Evolutionary conservation across 2,888 invertebrate species (phyloP), one percentile per base, ranked within the genome.

Genomic region (Microplitis deprimator): DNA sequence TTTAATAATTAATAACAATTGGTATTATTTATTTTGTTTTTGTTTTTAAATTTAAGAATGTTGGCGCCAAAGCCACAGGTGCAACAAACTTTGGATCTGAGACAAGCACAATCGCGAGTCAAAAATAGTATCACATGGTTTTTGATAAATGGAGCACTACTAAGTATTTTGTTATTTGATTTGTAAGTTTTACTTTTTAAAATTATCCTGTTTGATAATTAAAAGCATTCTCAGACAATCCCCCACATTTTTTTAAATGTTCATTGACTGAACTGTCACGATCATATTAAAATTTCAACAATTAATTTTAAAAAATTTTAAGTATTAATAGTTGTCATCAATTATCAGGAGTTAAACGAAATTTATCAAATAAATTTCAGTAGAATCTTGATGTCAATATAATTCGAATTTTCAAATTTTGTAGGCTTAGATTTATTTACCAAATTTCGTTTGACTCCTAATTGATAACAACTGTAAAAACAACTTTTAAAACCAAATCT

Each of bases 71-170:
- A 91, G 10, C 91, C 91, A 67, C 88, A 92, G 77, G 90, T 93
- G 68, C 91, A 92, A 82, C 91, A 91, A 81, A 92, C 92, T 38
- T 89, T 93, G 40, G 91, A 92, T 75, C 81, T 93, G 10, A 91
- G 91, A 70, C 92, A 92, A 81, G 90, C 88, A 0, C 90, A 91
- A 77, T 90, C 87, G 79, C 92, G 91, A 85, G 91, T 92, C 3
- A 90, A 91, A 6, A 90, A 86, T 73, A 91, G 92, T 29, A 85
- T 93, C n/a, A 91, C 91, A 81, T 94, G 94, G 93, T 92, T 93
- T 69, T 84, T 90, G 10, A 85, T 93, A 16, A 94, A 94, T 84
- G 89, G 91, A n/a, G 84, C 89, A 8, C 83, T 93, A 40, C 88
- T 94, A 41, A 83, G 91, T 13, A 83, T 93, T 72, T 89, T 94